Base-by-base conservation (phyloP, 1,140 invertebrate species). In the Coptotermes formosanus region DNA sequence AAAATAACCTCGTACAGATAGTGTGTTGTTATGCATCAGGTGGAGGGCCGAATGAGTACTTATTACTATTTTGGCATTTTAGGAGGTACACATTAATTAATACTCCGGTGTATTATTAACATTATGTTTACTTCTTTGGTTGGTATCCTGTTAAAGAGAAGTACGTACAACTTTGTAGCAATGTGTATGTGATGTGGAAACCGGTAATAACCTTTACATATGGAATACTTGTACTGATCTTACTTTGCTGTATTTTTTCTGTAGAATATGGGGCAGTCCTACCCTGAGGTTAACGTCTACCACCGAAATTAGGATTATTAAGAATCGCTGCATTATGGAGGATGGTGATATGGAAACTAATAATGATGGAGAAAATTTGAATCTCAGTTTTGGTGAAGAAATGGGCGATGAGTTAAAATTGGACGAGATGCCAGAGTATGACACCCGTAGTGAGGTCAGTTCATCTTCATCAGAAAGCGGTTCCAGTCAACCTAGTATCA, bases 361-460 rank as follows among this genome's bases (percentile, higher is more conserved):
- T 25, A 90, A 87, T 87, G 94, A 95, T 89, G 93, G 93, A 87
- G 94, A 95, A 88, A 94, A 95, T 91, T 91, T 95, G 88, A 94
- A 94, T 87, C 91, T 95, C 87, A 94, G 94, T 89, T 93, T 94
- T 44, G 94, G 95, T 88, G 94, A 94, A 86, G 94, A 95, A 89
- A 95, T 95, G 86, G 94, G 93, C 25, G 94, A 95, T 89, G 94
- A 95, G 89, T 88, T 95, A 69, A 95, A 95, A 90, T 93, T 95
- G 86, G 94, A 93, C n/a, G 89, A 89, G 82, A 86, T 88, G 25
- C 87, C 88, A 84, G 91, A 91, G 32, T 92, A 92, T 87, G 96
- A 97, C 89, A 96, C 95, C 38, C 91, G 95, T 25, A 97, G 96
- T 90, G 96, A 97, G 91, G 95, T 96, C 38, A 90, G 88, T 83